A percentile compares a stretch with the other conserved stretches of the same genome.
Evolutionary conservation across 37 sponge, comb jelly and placozoan genomes (phyloP).

Genomic region (Cliona cf. orientalis): DNA sequence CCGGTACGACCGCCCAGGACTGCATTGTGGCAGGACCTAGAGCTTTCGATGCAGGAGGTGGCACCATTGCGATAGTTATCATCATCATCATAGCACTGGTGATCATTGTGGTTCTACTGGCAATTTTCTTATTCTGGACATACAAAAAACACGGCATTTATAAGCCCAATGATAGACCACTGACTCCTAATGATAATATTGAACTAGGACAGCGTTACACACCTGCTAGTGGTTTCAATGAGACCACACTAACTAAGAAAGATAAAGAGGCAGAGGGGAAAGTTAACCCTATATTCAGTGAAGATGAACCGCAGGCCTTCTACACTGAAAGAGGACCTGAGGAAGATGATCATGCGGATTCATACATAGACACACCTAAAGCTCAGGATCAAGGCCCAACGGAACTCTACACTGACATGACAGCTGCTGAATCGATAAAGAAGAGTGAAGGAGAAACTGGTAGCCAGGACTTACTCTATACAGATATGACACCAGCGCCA

Average conservation of each 20-base stretch:
- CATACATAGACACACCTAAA: not conserved
- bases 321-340: constrained; percentile 3
- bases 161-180: not conserved
- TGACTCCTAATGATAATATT: not conserved
- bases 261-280: no score
- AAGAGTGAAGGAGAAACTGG: not conserved
- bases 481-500: constrained; percentile 1
- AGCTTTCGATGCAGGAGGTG: constrained; percentile 67
- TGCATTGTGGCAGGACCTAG: constrained; percentile 9
- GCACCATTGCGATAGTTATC: constrained; percentile 45
- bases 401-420: constrained; percentile 52
- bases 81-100: constrained; percentile 41
- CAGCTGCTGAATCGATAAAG: not conserved
- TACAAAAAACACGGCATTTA: not conserved
- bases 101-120: constrained; percentile 31
- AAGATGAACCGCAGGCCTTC: constrained; percentile 21
- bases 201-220: not conserved
- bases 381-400: no score
- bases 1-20: constrained; percentile 22
- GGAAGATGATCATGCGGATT: not conserved
- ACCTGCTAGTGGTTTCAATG: not conserved
- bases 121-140: constrained; percentile 1
- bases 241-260: not conserved
- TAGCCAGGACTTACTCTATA: not conserved
- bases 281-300: not conserved